Evolutionary conservation across 1,140 invertebrate species (phyloP), one percentile per base, ranked within the genome.

Genomic region (Lerema accius): DNA sequence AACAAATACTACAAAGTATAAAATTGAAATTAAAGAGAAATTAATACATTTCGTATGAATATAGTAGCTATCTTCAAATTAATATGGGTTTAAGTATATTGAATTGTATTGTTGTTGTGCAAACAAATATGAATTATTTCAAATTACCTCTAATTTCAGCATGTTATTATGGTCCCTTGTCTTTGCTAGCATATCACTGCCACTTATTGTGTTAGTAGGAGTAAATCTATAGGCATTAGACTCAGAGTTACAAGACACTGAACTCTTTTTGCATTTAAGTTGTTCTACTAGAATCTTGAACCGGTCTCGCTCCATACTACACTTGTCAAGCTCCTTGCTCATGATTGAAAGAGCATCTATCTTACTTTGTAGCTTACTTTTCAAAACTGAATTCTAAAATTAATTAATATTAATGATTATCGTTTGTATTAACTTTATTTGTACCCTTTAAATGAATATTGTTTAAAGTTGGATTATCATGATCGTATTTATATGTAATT

Each of bases 201-300:
- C 84, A 60, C 85, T 91, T 19, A 91, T 80, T 17, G 82, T 87
- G 58, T 86, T 86, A 11, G 75, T 84, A 13, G 78, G 80, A 23
- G 83, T 83, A 69, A 84, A 84, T 50, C 70, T 78, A 40, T 84
- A 59, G 10, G n/a, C 1, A 35, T 59, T 59, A 48, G 55, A 46
- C 16, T 51, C 49, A 11, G 15, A 2, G n/a, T 32, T 45, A 32
- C 53, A 35, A n/a, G 23, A 15, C n/a, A 46, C 10, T 13, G 53
- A 42, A 43, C 66, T 67, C 62, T 94, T 95, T 43, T 94, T 92
- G 61, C 94, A 92, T 73, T 95, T 93, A 14, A 96, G 86, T 65
- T 97, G 95, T 80, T 97, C 96, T 1, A 95, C 95, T 92, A 97
- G 94, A 14, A 96, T 78, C 84, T 96, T 96, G 72, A 95, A 97